Base-by-base conservation (phyloP, 2,888 invertebrate species). In the Idaea dimidiata region DNA sequence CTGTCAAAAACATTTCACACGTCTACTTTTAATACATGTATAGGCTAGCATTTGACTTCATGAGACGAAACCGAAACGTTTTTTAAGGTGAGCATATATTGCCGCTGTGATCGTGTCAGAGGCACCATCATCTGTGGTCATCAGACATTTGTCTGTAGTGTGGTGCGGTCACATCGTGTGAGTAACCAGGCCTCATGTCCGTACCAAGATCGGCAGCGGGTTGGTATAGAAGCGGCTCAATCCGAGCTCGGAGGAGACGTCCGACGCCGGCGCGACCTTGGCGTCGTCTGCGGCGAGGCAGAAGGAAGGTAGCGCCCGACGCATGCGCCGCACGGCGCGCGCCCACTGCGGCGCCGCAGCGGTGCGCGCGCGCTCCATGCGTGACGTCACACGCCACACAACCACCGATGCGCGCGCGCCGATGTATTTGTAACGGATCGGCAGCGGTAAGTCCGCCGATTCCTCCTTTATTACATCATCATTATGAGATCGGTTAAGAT, bases 221-320 rank as follows among this genome's bases (percentile, higher is more conserved):
- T 87, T 84, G 81, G 83, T 84, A 81, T 89, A 89, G 79, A 87
- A 88, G 67, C 84, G 81, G 70, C 84, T 87, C 76, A 81, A 79
- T 62, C 86, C 84, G 73, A 74, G 79, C 73, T 80, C 74, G 82
- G 83, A 88, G 74, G 82, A 82, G 72, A 79, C 72, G 66, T 81
- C 79, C 5, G 89, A 88, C 32, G n/a, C n/a, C n/a, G 87, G 87
- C 68, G 89, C 83, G 71, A 89, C 89, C 65, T 82, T 80, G 67
- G 77, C 73, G 70, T 79, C 79, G 73, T 81, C 84, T 66, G 79
- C 77, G 68, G 83, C 80, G 80, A 81, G 81, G 88, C 90, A 90
- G 78, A 81, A 72, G 54, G 72, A 59, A 24, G 88, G 87, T 60
- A 86, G 81, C 58, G 76, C 74, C 60, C 75, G 77, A 24, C 84